Percentiles rank a stretch among this genome's conserved stretches.
Conservation (phyloP, 2,888 invertebrate species). For the Syrphus vitripennis region DNA sequence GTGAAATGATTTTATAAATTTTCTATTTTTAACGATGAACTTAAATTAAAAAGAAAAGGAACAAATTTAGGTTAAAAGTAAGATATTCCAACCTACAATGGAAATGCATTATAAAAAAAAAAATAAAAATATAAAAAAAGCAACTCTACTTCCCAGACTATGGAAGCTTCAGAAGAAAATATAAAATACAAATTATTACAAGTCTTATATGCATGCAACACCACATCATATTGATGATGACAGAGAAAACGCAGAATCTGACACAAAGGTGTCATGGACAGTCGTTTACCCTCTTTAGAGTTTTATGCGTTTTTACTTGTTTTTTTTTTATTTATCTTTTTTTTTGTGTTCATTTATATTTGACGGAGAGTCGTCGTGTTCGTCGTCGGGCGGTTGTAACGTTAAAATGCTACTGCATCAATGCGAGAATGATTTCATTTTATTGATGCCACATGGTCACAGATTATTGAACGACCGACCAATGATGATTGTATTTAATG, state of each 20-base stretch:
- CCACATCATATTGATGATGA: conserved; percentile 36
- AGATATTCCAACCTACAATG: too few species aligned
- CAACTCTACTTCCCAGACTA: not conserved
- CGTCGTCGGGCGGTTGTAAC: too few species aligned
- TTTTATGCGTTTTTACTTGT: conserved; percentile 16
- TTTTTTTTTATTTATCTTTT: not conserved
- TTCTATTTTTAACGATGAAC: too few species aligned
- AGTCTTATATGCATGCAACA: conserved; percentile 10
- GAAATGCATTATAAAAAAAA: not conserved
- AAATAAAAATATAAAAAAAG: too few species aligned
- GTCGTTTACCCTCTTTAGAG: conserved; percentile 60
- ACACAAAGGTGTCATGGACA: conserved; percentile 72
- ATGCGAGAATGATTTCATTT: conserved; percentile 28
- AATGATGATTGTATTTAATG: not conserved
- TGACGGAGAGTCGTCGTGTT: not conserved
- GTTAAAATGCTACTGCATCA: conserved; percentile 4
- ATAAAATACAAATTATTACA: not conserved
- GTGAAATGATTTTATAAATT: too few species aligned
- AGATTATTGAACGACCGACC: conserved; percentile 5
- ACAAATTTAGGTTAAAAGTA: too few species aligned
- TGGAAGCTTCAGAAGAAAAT: not conserved
- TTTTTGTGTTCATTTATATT: not conserved
- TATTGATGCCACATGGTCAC: conserved; percentile 51
- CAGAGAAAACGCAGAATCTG: conserved; percentile 47
- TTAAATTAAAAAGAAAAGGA: too few species aligned